phyloP scores from a whole-genome alignment of 2,113 vertebrate species.

The Tragelaphus buxtoni region DNA sequence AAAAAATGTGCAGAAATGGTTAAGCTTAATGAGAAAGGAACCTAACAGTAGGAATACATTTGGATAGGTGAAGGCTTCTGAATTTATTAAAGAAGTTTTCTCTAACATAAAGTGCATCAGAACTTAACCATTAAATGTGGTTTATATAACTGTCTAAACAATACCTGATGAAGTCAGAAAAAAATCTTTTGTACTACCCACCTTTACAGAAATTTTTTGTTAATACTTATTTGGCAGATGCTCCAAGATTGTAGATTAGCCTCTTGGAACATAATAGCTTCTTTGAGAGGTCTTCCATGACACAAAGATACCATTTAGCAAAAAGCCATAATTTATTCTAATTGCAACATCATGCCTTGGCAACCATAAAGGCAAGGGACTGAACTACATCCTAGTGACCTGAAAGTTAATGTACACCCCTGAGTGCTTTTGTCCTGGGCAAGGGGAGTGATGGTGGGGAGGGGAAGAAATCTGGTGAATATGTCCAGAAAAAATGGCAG shows the following conservation, averaged over 20 bases:
- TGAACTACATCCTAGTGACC: neutral
- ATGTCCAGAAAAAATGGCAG: neutral
- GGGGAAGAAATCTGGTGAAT: neutral
- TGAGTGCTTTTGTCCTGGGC: neutral
- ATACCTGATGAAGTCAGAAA: neutral
- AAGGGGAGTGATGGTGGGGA: no score
- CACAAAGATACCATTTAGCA: neutral
- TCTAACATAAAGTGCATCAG: neutral
- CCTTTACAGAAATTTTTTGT: neutral
- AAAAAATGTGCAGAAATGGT: neutral
- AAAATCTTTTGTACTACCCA: neutral
- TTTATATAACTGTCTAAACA: neutral
- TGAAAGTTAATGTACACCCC: neutral
- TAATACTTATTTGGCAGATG: neutral
- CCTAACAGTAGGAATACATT: neutral
- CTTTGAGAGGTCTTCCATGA: neutral
- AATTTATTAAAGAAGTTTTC: conserved; percentile 28
- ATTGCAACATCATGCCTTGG: neutral
- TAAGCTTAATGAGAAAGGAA: conserved; percentile 22
- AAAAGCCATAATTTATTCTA: neutral
- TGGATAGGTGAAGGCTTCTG: neutral
- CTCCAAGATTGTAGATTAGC: neutral
- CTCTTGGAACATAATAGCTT: neutral
- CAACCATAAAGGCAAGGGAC: neutral
- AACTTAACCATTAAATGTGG: neutral